phyloP scores from a whole-genome alignment of 2,888 invertebrate species.

The Hyalella azteca region DNA sequence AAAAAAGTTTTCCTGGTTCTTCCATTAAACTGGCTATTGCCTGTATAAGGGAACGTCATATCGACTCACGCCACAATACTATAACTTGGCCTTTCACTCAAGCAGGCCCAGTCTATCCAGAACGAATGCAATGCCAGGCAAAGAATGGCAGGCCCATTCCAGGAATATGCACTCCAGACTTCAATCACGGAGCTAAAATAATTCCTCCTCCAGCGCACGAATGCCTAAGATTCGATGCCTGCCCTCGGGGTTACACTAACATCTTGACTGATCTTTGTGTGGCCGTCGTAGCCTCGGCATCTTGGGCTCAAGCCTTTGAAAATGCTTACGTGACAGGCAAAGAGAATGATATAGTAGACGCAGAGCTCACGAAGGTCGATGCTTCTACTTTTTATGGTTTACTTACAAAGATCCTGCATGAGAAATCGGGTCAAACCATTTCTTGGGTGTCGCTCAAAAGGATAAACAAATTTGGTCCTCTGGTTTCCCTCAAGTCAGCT shows the following conservation, averaged over 20 bases:
- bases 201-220: not conserved
- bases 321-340: conserved; percentile 40
- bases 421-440: not conserved
- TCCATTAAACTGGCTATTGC: conserved; percentile 34
- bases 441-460: not conserved
- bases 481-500: not conserved
- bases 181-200: conserved; percentile 42
- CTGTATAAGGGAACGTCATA: not conserved
- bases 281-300: not conserved
- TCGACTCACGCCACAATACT: not conserved
- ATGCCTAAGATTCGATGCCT: conserved; percentile 43
- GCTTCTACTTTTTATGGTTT: not conserved
- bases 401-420: too few relatives aligned
- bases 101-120: conserved; percentile 39
- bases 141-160: conserved; percentile 12
- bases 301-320: conserved; percentile 43
- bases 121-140: conserved; percentile 29
- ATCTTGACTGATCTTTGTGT: conserved; percentile 25
- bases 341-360: conserved; percentile 39
- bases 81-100: conserved; percentile 40
- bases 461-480: not conserved
- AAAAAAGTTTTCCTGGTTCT: not conserved
- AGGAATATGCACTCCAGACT: conserved; percentile 44
- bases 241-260: conserved; percentile 41
- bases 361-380: not conserved